These are phyloP conservation scores for Apodemia duryi DNA, from an alignment of 2,888 invertebrate genomes.

Conservation along the genomic window DNA sequence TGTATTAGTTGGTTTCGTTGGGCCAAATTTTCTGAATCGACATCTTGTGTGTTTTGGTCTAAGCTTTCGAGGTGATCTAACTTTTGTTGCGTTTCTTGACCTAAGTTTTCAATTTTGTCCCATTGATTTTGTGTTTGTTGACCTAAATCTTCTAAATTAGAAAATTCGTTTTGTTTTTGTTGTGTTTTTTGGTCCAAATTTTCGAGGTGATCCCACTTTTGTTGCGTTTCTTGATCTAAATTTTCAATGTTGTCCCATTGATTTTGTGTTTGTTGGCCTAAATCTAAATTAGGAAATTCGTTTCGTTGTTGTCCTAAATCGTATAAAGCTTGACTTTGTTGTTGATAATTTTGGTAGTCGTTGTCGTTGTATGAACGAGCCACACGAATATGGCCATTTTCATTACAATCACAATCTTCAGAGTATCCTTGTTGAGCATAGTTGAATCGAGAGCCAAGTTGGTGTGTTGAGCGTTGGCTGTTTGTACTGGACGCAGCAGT, in stretches of 20 bases:
- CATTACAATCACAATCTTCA: conserved; percentile 44
- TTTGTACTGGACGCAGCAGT: conserved; percentile 41
- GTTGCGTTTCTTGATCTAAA: conserved; percentile 36
- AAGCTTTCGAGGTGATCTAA: conserved; percentile 25
- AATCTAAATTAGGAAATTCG: conserved; percentile 32
- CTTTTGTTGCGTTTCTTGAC: conserved; percentile 35
- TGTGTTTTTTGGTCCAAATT: conserved; percentile 37
- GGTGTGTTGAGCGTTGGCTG: conserved; percentile 42
- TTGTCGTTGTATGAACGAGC: conserved; percentile 48
- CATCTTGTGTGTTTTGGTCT: conserved; percentile 36
- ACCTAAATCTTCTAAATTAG: conserved; percentile 34
- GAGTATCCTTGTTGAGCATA: conserved; percentile 42
- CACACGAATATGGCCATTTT: conserved; percentile 49
- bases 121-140: conserved; percentile 36
- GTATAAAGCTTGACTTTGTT: conserved; percentile 31
- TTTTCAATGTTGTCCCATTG: conserved; percentile 31
- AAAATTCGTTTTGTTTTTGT: conserved; percentile 31
- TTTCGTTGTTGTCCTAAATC: conserved; percentile 40
- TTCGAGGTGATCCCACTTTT: conserved; percentile 23
- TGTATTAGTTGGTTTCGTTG: conserved; percentile 37
- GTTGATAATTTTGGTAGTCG: conserved; percentile 34
- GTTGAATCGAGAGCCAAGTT: conserved; percentile 45
- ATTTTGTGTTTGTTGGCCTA: conserved; percentile 36
- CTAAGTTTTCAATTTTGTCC: conserved; percentile 30
- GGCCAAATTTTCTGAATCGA: conserved; percentile 35